Percentiles rank a stretch among this genome's conserved stretches.
These are phyloP conservation scores for Sceloporus undulatus DNA, from an alignment of 2,113 vertebrate species.

Conservation along the genomic window DNA sequence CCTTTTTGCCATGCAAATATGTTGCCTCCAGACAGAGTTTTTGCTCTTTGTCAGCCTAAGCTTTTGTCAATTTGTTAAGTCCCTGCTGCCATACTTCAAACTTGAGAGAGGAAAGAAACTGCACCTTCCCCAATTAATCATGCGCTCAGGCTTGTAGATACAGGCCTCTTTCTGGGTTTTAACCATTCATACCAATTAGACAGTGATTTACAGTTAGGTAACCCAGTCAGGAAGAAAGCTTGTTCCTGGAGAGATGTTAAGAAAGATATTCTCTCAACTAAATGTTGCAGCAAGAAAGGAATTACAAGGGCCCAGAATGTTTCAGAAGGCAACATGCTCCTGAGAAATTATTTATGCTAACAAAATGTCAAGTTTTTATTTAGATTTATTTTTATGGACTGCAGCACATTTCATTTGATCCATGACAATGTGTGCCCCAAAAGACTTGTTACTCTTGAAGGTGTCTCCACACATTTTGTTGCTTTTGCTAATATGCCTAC, in stretches of 20 bases:
- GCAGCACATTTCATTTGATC: background rate
- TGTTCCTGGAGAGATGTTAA: slow-evolving; percentile 10
- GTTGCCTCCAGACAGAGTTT: slow-evolving; percentile 28
- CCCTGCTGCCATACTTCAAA: slow-evolving; percentile 17
- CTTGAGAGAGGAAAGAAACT: background rate
- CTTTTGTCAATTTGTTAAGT: slow-evolving; percentile 20
- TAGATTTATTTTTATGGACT: background rate
- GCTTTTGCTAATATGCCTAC: too few species aligned
- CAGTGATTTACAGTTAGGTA: slow-evolving; percentile 40
- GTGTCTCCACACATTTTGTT: too few species aligned
- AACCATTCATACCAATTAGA: slow-evolving; percentile 41
- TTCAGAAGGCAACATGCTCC: background rate
- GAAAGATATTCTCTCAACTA: slow-evolving; percentile 10
- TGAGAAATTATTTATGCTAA: background rate
- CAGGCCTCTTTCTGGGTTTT: slow-evolving; percentile 34
- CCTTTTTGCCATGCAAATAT: background rate
- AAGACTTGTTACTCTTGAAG: too few species aligned
- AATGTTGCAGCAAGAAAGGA: background rate
- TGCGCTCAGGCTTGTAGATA: slow-evolving; percentile 35
- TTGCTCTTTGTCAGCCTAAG: slow-evolving; percentile 35
- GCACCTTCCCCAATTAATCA: slow-evolving; percentile 42
- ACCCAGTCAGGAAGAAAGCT: slow-evolving; percentile 30
- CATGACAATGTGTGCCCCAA: too few species aligned
- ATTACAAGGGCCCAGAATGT: background rate
- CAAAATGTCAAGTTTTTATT: background rate